Conservation (phyloP, 2,113 vertebrate genomes). For the Ailurus styani region DNA sequence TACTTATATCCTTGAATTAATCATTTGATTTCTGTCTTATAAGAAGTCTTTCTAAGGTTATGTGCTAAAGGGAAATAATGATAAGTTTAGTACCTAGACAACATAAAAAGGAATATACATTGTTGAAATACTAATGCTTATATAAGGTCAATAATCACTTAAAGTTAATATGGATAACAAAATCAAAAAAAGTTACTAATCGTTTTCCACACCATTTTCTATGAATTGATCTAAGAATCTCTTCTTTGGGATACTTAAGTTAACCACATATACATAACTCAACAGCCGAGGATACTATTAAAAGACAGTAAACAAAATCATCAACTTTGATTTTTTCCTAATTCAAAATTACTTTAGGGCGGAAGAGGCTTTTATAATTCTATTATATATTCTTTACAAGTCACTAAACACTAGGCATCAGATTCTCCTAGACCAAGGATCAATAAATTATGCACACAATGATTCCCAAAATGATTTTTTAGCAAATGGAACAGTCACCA, state of each 20-base stretch:
- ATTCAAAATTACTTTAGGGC: neutral
- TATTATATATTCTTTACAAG: neutral
- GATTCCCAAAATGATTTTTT: neutral
- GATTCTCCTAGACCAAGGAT: neutral
- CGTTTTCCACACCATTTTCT: neutral
- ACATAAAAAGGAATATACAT: neutral
- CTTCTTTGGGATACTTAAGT: neutral
- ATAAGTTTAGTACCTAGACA: neutral
- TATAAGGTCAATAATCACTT: neutral
- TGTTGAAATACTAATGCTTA: neutral
- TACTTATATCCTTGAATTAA: neutral
- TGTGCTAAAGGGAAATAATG: neutral
- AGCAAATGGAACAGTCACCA: neutral
- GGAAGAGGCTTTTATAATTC: neutral
- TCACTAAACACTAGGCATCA: neutral
- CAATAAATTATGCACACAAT: neutral
- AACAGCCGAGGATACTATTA: neutral
- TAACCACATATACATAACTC: neutral
- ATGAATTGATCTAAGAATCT: neutral
- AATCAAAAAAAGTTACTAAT: neutral
- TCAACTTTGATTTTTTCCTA: neutral
- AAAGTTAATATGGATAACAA: neutral
- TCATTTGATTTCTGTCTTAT: constrained; percentile 10
- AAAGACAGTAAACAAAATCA: neutral
- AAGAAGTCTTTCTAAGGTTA: constrained; percentile 15